phyloP scores from a whole-genome alignment of 35 echinoderm and acorn worm genomes.

The Anneissia japonica region DNA sequence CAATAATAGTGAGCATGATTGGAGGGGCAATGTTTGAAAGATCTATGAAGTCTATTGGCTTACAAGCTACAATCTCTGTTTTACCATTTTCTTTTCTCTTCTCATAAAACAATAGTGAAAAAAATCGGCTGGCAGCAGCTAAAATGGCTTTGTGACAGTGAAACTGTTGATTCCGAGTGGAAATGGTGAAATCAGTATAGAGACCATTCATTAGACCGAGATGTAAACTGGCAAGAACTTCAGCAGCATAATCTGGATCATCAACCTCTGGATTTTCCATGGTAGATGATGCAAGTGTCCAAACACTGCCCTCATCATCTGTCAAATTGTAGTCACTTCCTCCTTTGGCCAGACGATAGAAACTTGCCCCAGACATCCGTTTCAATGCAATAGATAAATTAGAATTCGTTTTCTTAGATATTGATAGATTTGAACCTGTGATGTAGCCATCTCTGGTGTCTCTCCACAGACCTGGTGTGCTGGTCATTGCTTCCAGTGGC shows the following conservation, averaged over 20 bases:
- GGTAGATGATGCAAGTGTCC: conserved; percentile 76
- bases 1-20: conserved; percentile 64
- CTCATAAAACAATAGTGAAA: conserved; percentile 63
- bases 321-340: conserved; percentile 75
- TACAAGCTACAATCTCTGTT: conserved; percentile 33
- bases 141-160: conserved; percentile 85
- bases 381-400: background rate
- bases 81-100: conserved; percentile 70
- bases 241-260: conserved; percentile 93
- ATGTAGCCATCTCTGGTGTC: conserved; percentile 18
- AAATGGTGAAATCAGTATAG: conserved; percentile 78
- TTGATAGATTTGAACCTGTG: conserved; percentile 48
- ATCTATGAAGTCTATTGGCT: background rate
- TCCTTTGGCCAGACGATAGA: conserved; percentile 71
- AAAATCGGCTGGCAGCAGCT: conserved; percentile 80
- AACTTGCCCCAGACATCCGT: conserved; percentile 51
- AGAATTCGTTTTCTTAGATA: conserved; percentile 34
- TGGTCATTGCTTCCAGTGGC: conserved; percentile 7
- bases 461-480: conserved; percentile 43
- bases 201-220: conserved; percentile 53
- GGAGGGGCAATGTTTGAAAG: conserved; percentile 34
- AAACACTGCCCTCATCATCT: conserved; percentile 84
- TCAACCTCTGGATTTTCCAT: conserved; percentile 76
- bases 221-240: conserved; percentile 73
- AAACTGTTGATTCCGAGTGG: conserved; percentile 57